phyloP scores from a whole-genome alignment of 2,797 vertebrate genomes.

The Ceryle rudis region DNA sequence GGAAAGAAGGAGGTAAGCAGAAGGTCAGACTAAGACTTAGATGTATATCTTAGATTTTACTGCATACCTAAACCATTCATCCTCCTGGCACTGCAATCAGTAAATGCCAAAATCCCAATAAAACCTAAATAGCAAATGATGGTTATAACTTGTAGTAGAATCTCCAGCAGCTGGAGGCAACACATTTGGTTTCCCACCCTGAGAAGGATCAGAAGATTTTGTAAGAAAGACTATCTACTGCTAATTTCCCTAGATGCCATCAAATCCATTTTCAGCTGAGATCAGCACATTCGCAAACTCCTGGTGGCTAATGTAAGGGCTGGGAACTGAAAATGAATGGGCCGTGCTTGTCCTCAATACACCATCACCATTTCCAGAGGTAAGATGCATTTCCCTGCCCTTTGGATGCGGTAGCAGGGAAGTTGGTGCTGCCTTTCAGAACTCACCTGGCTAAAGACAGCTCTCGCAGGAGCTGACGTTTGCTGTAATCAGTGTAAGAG shows the following conservation, averaged over 20 bases:
- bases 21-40: neutral
- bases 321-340: neutral
- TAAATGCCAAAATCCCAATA: neutral
- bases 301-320: neutral
- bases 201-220: neutral
- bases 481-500: neutral
- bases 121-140: neutral
- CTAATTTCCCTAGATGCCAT: neutral
- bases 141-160: neutral
- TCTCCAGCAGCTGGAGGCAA: neutral
- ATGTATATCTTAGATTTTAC: neutral
- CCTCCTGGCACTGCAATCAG: neutral
- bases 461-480: neutral
- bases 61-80: neutral
- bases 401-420: neutral
- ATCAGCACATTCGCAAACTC: neutral
- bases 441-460: neutral
- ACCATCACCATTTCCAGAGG: neutral
- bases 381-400: neutral
- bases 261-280: accelerated
- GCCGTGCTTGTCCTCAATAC: neutral
- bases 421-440: neutral
- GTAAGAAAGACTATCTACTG: neutral
- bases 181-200: neutral
- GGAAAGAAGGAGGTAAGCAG: neutral